Conservation (phyloP, 2,113 vertebrate genomes). For the Siniperca chuatsi region DNA sequence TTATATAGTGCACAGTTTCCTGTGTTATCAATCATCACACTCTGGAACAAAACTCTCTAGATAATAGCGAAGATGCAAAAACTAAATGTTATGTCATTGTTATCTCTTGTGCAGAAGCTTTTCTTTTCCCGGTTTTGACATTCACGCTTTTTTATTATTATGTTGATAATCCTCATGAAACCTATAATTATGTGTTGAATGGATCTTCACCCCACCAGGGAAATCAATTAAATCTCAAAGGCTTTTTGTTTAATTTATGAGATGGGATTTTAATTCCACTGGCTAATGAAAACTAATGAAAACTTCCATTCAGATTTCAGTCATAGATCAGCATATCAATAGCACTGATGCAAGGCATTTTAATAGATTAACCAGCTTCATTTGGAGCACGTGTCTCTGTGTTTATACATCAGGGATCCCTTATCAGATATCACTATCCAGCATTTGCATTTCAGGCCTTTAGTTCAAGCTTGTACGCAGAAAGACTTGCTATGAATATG, state of each 20-base stretch:
- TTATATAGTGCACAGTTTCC: neutral
- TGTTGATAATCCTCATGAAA: slow-evolving; percentile 67
- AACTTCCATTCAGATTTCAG: slow-evolving; percentile 60
- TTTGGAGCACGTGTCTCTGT: slow-evolving; percentile 19
- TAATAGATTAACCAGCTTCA: slow-evolving; percentile 38
- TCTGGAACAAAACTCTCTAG: neutral
- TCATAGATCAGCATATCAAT: slow-evolving; percentile 64
- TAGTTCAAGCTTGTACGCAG: neutral
- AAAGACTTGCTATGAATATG: neutral
- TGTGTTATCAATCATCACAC: slow-evolving; percentile 20
- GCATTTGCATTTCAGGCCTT: slow-evolving; percentile 16
- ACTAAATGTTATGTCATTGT: slow-evolving; percentile 29
- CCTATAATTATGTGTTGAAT: slow-evolving; percentile 67
- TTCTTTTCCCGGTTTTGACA: slow-evolving; percentile 42
- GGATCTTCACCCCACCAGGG: slow-evolving; percentile 55
- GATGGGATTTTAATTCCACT: slow-evolving; percentile 69
- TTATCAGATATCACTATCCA: slow-evolving; percentile 19
- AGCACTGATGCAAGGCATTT: slow-evolving; percentile 31
- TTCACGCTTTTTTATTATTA: slow-evolving; percentile 50
- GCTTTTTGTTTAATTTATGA: slow-evolving; percentile 65
- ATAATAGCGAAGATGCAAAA: slow-evolving; percentile 37
- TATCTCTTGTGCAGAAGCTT: slow-evolving; percentile 28
- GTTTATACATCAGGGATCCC: slow-evolving; percentile 8
- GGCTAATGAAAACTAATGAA: slow-evolving; percentile 69
- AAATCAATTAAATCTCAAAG: slow-evolving; percentile 71